Evolutionary conservation across 1,140 invertebrate genomes (phyloP), one percentile per base, ranked within the genome.

Genomic region (Diabrotica undecimpunctata): DNA sequence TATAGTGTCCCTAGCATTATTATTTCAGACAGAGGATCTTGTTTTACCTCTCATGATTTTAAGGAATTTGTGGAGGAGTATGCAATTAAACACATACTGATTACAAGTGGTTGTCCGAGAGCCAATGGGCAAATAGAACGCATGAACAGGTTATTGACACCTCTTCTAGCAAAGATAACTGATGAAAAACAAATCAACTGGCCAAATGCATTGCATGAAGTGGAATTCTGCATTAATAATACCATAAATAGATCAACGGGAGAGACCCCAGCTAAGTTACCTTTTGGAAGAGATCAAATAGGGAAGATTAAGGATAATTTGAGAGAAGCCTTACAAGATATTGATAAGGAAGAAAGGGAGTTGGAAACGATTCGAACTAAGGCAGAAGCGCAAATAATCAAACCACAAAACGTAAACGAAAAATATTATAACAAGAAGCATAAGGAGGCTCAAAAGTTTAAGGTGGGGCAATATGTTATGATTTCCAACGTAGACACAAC

Each of bases 211-310:
- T 46, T 75, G 39, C 37, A 35, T 13, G 12, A 72, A 0, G 63
- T 73, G 3, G 73, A 77, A 66, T 70, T 66, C 62, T 66, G 70
- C 0, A 36, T 75, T 9, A 75, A 75, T 62, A 74, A 74, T 39
- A 66, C 73, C 10, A n/a, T 62, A 36, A 62, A 70, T 60, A 61
- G 66, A n/a, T n/a, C n/a, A n/a, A n/a, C n/a, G n/a, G n/a, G n/a
- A n/a, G n/a, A n/a, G n/a, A n/a, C n/a, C n/a, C 25, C 36, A 57
- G n/a, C 67, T 69, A 46, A 61, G 64, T 51, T 65, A 72, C 8
- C 41, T 7, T 41, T 7, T 41, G 39, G 39, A 41, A 41, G 39
- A 10, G 10, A 41, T 41, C 39, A 41, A 10, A 41, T 6, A 10
- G 39, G 39, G 10, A 41, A 41, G 10, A 10, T 41, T 10, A 41